Evolutionary conservation across 2,888 invertebrate genomes (phyloP), one percentile per base, ranked within the genome.

Genomic region (Caenorhabditis doughertyi): DNA sequence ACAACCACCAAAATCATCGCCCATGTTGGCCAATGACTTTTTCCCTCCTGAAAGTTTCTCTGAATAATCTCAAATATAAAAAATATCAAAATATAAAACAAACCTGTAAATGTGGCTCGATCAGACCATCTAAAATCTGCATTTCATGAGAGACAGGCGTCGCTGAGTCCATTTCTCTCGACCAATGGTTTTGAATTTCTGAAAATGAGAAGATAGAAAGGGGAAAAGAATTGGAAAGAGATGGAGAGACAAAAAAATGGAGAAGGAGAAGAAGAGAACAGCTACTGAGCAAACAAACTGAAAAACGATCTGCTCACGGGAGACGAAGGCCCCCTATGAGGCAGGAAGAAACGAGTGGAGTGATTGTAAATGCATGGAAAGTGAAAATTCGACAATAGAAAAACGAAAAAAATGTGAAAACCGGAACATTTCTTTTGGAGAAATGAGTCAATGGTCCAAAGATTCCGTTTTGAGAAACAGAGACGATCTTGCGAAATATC

Each of bases 11-110:
- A 74, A 47, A 86, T 65, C 27, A 86, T 84, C 8, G 87, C 87
- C 87, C 87, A 87, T 18, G 86, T 84, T 18, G 87, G 87, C 87
- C 86, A 86, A 42, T 86, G 86, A 55, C 81, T 79, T 64, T 83
- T 82, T 11, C 51, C 82, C 13, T 85, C 87, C 79, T 82, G 49
- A 13, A 42, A 1, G n/a, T 39, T 11, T 44, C 11, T 13, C n/a
- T n/a, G n/a, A n/a, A n/a, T n/a, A n/a, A n/a, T n/a, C n/a, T n/a
- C n/a, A n/a, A n/a, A 35, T 18, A 18, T 21, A 39, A 8, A n/a
- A 18, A 42, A 16, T 21, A 55, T 18, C 13, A 21, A 1, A 25
- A 25, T 21, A 42, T 47, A 53, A n/a, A 35, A 62, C n/a, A 5
- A 35, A 72, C 72, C 51, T 72, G 72, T 18, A 60, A 23, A 11